phyloP scores from a whole-genome alignment of 2,113 vertebrate species.

The Cyanoramphus novaezelandiae region DNA sequence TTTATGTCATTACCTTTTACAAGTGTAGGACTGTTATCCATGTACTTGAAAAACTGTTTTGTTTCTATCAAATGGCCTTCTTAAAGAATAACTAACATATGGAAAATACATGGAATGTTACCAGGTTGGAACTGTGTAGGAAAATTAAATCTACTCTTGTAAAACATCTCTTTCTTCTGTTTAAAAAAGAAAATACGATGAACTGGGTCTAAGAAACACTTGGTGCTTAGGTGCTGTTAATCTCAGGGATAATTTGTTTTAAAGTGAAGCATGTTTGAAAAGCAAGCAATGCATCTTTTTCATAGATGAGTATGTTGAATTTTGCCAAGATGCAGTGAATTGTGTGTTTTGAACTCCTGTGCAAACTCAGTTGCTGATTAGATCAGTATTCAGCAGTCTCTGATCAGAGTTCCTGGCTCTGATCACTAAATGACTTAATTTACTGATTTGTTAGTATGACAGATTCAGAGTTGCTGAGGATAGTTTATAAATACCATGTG shows the following conservation, averaged over 20 bases:
- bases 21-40: background rate
- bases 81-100: background rate
- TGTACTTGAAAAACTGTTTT: background rate
- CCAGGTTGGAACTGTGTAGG: background rate
- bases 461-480: background rate
- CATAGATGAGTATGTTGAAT: background rate
- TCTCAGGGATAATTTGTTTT: background rate
- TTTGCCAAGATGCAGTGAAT: conserved; percentile 10
- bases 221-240: background rate
- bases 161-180: background rate
- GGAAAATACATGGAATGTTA: background rate
- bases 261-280: background rate
- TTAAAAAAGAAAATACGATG: background rate
- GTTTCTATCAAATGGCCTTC: background rate
- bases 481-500: conserved; percentile 33
- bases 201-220: background rate
- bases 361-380: conserved; percentile 2
- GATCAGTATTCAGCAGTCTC: background rate
- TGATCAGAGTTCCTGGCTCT: conserved; percentile 33
- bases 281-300: background rate
- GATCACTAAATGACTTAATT: conserved; percentile 41
- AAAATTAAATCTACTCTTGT: background rate
- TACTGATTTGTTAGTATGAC: background rate
- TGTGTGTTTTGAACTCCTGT: background rate
- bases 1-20: background rate